These are phyloP conservation scores for Phalangium opilio DNA, from an alignment of 2,888 invertebrate species.

Conservation along the genomic window DNA sequence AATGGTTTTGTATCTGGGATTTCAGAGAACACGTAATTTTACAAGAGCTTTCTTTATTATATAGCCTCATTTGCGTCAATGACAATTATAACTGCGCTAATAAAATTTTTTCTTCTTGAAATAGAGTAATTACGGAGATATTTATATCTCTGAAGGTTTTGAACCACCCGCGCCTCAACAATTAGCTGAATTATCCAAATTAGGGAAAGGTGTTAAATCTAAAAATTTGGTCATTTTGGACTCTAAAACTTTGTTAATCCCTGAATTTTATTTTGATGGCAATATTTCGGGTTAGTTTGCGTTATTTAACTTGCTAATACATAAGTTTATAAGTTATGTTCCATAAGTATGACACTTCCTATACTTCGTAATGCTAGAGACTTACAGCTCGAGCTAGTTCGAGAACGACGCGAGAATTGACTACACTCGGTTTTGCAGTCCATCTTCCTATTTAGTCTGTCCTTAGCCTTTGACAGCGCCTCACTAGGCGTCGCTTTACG, in stretches of 20 bases:
- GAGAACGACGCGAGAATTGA: too few species aligned
- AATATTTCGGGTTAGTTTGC: conserved; percentile 15
- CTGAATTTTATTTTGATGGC: conserved; percentile 22
- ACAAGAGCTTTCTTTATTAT: not conserved
- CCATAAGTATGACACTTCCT: too few species aligned
- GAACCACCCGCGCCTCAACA: conserved; percentile 60
- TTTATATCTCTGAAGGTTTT: conserved; percentile 76
- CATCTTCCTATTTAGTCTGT: too few species aligned
- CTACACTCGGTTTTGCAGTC: too few species aligned
- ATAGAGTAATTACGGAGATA: conserved; percentile 54
- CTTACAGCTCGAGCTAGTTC: too few species aligned
- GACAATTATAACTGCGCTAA: too few species aligned
- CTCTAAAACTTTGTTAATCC: conserved; percentile 56
- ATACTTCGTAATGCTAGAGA: too few species aligned
- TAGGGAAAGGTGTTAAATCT: conserved; percentile 51
- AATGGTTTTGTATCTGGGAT: conserved; percentile 81
- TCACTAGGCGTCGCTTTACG: too few species aligned
- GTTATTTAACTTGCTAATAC: too few species aligned
- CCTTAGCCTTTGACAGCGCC: too few species aligned
- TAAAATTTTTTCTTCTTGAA: conserved; percentile 3
- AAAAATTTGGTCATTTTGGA: conserved; percentile 58
- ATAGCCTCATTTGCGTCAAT: not conserved
- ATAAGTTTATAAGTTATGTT: too few species aligned
- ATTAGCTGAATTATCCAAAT: conserved; percentile 43
- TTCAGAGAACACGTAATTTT: conserved; percentile 49